Evolutionary conservation across 2,888 invertebrate species (phyloP).

Genomic region (Athripsodes cinereus): DNA sequence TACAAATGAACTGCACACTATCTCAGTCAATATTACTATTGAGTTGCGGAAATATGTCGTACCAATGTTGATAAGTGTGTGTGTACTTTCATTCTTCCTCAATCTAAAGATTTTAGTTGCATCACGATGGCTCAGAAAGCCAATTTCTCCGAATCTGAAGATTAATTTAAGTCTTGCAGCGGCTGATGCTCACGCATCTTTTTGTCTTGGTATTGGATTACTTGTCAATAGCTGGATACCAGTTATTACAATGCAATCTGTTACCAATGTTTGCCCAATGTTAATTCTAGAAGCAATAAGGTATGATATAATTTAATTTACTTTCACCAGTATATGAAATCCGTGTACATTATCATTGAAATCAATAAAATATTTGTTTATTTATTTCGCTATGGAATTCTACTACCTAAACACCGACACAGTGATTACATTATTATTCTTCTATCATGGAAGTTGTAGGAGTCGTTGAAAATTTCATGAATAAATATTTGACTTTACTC

Average conservation of each 20-base stretch:
- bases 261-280: conserved; percentile 29
- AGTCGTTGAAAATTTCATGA: too few species aligned
- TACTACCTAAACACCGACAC: too few species aligned
- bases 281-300: conserved; percentile 39
- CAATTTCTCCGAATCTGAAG: conserved; percentile 52
- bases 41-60: conserved; percentile 28
- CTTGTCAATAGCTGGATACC: conserved; percentile 50
- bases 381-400: too few species aligned
- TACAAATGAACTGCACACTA: background rate
- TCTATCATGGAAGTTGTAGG: too few species aligned
- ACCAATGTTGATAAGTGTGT: conserved; percentile 41
- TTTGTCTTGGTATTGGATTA: conserved; percentile 46
- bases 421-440: too few species aligned
- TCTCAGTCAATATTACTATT: background rate
- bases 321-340: too few species aligned
- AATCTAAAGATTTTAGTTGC: conserved; percentile 51
- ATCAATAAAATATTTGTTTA: too few species aligned
- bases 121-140: conserved; percentile 50
- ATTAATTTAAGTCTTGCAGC: conserved; percentile 54
- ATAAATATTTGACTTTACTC: too few species aligned
- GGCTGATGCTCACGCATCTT: conserved; percentile 52
- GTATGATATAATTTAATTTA: conserved; percentile 5
- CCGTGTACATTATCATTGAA: too few species aligned
- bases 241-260: conserved; percentile 30
- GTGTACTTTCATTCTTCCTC: conserved; percentile 46